Base-by-base conservation (phyloP, 2,888 invertebrate species). In the Pollenia griseotomentosa region DNA sequence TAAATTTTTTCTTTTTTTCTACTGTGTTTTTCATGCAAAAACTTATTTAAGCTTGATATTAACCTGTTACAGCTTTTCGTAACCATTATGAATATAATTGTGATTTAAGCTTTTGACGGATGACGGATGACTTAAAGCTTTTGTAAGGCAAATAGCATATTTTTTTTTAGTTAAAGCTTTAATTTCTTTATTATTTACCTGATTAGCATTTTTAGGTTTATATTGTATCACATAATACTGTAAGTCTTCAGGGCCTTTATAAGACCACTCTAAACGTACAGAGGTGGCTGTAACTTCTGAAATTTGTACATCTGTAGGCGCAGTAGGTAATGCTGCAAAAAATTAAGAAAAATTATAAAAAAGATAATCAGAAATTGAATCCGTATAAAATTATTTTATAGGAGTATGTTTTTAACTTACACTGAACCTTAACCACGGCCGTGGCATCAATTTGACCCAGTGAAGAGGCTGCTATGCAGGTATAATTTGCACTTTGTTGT, bases 171-270 rank as follows among this genome's bases (percentile, higher is more conserved):
- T 2, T 2, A 16, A 8, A 63, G n/a, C n/a, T 40, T 55, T 70
- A 48, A 23, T 12, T 59, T 48, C 8, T 23, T 51, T 57, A 40
- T 19, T 44, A 51, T 90, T 91, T 91, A 95, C 95, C 94, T 95
- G 95, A 94, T 97, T 97, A 78, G 98, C 97, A 93, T 97, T 97
- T 94, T 98, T 98, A 65, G 98, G 98, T 93, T 98, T 98, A 95
- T 98, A 99, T 94, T 98, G 98, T 91, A 99, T 97, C 89, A 98
- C 97, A 94, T 98, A 99, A 93, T 98, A 98, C 91, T 97, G 97
- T n/a, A 98, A 95, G 91, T 98, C 98, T 91, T 97, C 97, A 1
- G 97, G 96, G 14, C 96, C 96, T 90, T 96, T 97, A 94, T 98
- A 98, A 0, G 97, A 96, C 99, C 99, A 99, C 14, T 97, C 96